Evolutionary conservation across 2,888 invertebrate genomes (phyloP), one percentile per base, ranked within the genome.

Genomic region (Euzetes globulus): DNA sequence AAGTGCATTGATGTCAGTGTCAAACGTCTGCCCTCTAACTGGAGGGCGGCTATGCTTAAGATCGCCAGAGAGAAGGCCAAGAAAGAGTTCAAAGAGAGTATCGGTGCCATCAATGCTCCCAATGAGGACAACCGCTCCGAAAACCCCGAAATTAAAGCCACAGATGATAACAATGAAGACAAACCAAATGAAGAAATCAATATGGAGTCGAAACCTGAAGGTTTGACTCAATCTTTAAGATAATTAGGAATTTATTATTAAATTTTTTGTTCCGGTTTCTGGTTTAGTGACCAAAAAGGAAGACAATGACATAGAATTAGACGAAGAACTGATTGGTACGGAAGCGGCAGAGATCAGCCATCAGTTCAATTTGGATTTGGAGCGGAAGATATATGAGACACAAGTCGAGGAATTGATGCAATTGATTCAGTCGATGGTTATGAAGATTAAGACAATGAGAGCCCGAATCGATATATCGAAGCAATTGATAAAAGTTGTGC

Each of bases 31-130:
- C 70, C 70, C 17, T 70, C 70, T 37, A 70, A 70, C n/a, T 70
- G 70, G 70, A 70, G 70, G 70, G 70, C 70, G 27, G 70, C 70
- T 19, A 70, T 70, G 70, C 70, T 70, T 47, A 70, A 70, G 70
- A 70, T 70, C 9, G 70, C 70, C 41, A 70, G 47, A 70, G 70
- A 70, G 25, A 70, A 45, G 45, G 70, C 70, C 2, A 70, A 45
- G 47, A 70, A 70, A 37, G 45, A 25, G 25, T 70, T 70, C 70
- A 70, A 70, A 15, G 70, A 70, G 27, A 45, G 25, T 15, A 19
- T 68, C n/a, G 45, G 17, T 25, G 47, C 25, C 11, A 7, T 7
- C 70, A n/a, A 33, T 58, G 22, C 17, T 6, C 6, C 17, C 6
- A 37, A 29, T 33, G n/a, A 63, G 9, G 37, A 15, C 7, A n/a